These are phyloP conservation scores for Ceratoteleas bidentatus DNA, from an alignment of 1,140 invertebrate genomes.

Conservation along the genomic window DNA sequence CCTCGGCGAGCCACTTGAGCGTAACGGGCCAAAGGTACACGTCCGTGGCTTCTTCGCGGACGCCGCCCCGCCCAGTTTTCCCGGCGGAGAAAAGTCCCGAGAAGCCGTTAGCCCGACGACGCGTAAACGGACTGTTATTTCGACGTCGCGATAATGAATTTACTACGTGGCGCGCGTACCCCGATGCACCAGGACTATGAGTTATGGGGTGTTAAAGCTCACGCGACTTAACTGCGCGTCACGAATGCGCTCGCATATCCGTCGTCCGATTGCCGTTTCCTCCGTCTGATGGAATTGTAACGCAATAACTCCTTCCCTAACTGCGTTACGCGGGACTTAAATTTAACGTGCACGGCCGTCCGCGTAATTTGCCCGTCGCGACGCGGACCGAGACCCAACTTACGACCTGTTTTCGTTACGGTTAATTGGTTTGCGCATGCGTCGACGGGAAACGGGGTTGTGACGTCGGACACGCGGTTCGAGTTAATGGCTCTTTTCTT, in stretches of 20 bases:
- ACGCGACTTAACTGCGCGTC: conserved; percentile 71
- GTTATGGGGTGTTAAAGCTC: conserved; percentile 77
- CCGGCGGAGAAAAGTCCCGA: conserved; percentile 52
- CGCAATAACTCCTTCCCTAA: conserved; percentile 59
- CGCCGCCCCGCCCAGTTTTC: conserved; percentile 36
- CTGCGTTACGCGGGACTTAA: conserved; percentile 37
- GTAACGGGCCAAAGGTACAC: conserved; percentile 54
- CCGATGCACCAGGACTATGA: conserved; percentile 70
- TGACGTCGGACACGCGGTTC: too few relatives aligned
- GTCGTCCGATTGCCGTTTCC: conserved; percentile 57
- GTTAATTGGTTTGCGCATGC: background rate
- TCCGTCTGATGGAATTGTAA: conserved; percentile 57
- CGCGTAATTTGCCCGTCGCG: conserved; percentile 20
- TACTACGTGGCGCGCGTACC: conserved; percentile 51
- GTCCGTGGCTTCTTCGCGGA: conserved; percentile 24
- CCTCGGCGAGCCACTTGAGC: conserved; percentile 40
- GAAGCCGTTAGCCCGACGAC: conserved; percentile 58
- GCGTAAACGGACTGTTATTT: conserved; percentile 61
- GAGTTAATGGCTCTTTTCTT: too few relatives aligned
- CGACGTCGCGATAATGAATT: conserved; percentile 68
- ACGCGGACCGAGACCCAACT: background rate
- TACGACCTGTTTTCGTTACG: background rate
- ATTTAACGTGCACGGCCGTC: conserved; percentile 27
- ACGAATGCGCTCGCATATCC: conserved; percentile 65
- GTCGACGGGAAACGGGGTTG: too few relatives aligned